Evolutionary conservation across 2,888 invertebrate species (phyloP), one percentile per base, ranked within the genome.

Genomic region (Cenopis cana): DNA sequence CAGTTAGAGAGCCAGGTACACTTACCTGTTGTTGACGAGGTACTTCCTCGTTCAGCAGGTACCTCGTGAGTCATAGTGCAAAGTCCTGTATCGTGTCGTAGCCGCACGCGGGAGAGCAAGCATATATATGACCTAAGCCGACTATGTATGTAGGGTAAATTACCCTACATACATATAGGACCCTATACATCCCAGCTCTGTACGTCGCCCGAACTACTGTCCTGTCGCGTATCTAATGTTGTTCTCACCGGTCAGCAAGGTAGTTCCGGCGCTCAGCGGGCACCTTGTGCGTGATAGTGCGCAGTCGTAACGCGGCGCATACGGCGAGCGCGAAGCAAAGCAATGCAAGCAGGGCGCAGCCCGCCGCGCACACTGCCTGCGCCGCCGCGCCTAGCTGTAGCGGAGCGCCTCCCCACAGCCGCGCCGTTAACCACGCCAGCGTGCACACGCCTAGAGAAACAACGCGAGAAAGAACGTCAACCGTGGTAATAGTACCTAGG

Each of bases 311-410:
- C 73, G 95, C 94, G 33, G 96, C 95, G 78, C 95, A 95, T 77
- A 95, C 89, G 75, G 96, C 95, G 67, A 97, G 93, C 65, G 96
- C 94, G 55, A 95, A 88, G 81, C 96, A 96, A 60, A 97, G 94
- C 46, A 95, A 84, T 50, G 95, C 92, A 79, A 97, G 95, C 71
- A 97, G 93, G 38, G 94, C 94, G 76, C 96, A 95, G 70, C 96
- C 96, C 64, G 94, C 95, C 36, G 95, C 93, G 82, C 96, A 96
- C 77, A 96, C 95, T 74, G 94, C 93, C 80, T 95, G 95, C 67
- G 96, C 92, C 1, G 89, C 94, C 20, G 89, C 78, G 76, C 90
- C 95, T 83, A 84, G 92, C 90, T 88, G 95, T 87, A 82, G 94
- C 0, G 93, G 92, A 9, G 91, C 95, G 67, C 95, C 94, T 77